phyloP scores from a whole-genome alignment of 2,113 vertebrate genomes.

The Pleuronectes platessa region DNA sequence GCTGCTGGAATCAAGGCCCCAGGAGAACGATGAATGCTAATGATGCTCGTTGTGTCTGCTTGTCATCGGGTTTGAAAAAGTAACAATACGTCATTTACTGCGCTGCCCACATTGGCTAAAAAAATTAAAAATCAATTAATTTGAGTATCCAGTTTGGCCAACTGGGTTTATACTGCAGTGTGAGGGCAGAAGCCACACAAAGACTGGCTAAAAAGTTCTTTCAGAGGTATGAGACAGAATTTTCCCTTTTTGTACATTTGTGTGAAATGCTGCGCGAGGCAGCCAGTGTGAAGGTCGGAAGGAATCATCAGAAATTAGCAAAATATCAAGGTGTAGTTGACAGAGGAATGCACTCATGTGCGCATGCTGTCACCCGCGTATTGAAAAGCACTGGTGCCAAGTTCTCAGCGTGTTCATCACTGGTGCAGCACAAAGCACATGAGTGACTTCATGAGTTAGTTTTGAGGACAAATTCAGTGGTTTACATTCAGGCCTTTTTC shows the following conservation, averaged over 20 bases:
- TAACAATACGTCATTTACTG: background rate
- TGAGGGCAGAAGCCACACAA: background rate
- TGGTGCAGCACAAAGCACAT: slow-evolving; percentile 19
- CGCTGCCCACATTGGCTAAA: too few species aligned
- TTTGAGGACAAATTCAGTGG: slow-evolving; percentile 27
- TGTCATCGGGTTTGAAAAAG: slow-evolving; percentile 3
- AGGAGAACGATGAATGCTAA: background rate
- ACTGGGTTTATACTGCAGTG: slow-evolving; percentile 17
- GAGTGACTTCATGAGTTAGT: slow-evolving; percentile 10
- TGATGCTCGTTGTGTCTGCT: background rate
- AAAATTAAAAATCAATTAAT: background rate
- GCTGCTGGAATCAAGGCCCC: too few species aligned
- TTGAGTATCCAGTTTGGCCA: background rate
- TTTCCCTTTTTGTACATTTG: slow-evolving; percentile 6
- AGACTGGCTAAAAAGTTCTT: background rate
- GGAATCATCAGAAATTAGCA: slow-evolving; percentile 2
- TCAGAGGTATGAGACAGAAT: background rate
- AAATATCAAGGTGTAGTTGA: background rate
- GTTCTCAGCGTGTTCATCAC: slow-evolving; percentile 1
- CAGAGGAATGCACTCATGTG: slow-evolving; percentile 26
- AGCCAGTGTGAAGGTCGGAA: background rate
- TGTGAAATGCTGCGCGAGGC: slow-evolving; percentile 12
- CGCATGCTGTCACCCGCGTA: slow-evolving; percentile 5
- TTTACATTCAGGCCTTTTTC: slow-evolving; percentile 72
- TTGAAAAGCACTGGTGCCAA: slow-evolving; percentile 16